Base-by-base conservation (phyloP, 2,888 invertebrate species). In the Eupithecia dodoneata region DNA sequence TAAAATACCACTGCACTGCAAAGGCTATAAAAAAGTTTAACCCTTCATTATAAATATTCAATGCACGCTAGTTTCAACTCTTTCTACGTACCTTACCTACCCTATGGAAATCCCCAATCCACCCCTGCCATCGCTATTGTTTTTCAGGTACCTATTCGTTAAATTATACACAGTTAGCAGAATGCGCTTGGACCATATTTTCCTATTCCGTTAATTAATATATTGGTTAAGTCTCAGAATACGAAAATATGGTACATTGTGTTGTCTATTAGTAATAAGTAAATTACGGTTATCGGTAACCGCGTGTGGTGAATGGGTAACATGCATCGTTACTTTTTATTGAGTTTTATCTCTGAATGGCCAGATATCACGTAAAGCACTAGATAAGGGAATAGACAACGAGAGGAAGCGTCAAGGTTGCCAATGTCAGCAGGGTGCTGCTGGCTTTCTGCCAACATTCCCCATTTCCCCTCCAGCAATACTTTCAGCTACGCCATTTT, bases 401-500 rank as follows among this genome's bases (percentile, higher is more conserved):
- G 74, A 76, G 73, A 73, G 59, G 72, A 76, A 65, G 75, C 72
- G 59, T 74, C 72, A 71, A 71, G 69, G 49, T 65, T 76, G 71
- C 74, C 77, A 74, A 80, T 75, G 74, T 77, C 71, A 80, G 78
- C 78, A 80, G 76, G 72, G 65, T 77, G 79, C 80, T 76, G 63
- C 76, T 80, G 81, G 81, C 75, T 9, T 15, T 18, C 47, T 69
- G 80, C 80, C 80, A 80, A 78, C 65, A 78, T 47, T 70, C 67
- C 67, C n/a, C 7, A n/a, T 47, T 15, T 74, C 66, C 75, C 71
- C 79, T 79, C 47, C 30, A 77, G 74, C 74, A 76, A 81, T 79
- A 80, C 77, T 81, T 80, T 79, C 77, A 79, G 78, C 79, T 75
- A 73, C 75, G 73, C 74, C 78, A 81, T 77, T 76, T 74, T 52